Percentiles rank a stretch among this genome's conserved stretches.
These are phyloP conservation scores for Lucinisca nassula DNA, from an alignment of 2,888 invertebrate genomes.

Conservation along the genomic window DNA sequence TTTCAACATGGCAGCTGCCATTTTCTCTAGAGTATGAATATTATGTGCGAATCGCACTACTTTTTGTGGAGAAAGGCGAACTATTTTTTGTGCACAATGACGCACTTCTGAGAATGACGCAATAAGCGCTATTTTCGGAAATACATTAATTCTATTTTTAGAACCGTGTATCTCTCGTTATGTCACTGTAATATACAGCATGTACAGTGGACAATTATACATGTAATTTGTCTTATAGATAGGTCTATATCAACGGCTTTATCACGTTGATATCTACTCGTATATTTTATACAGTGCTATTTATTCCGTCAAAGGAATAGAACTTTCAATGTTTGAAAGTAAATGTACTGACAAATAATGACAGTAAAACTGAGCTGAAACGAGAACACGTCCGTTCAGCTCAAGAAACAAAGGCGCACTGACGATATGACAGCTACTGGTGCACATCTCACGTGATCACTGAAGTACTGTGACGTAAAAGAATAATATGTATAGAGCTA, in stretches of 20 bases:
- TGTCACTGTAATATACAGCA: too few species aligned
- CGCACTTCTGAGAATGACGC: neutral
- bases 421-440: conserved; percentile 5
- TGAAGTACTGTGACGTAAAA: conserved; percentile 32
- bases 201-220: neutral
- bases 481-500: too few species aligned
- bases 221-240: too few species aligned
- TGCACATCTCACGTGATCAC: conserved; percentile 24
- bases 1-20: conserved; percentile 19
- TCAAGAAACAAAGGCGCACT: conserved; percentile 23
- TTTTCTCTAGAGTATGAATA: neutral
- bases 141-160: neutral
- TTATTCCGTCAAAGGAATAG: neutral
- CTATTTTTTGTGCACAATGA: neutral
- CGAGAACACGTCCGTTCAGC: conserved; percentile 25
- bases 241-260: neutral
- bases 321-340: neutral
- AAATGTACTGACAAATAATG: neutral
- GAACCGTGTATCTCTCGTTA: neutral
- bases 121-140: neutral
- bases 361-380: neutral
- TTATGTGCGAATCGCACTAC: neutral
- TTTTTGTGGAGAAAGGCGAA: neutral
- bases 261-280: neutral
- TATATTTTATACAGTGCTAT: neutral